Conservation (phyloP, 1,140 invertebrate genomes). For the Anadara kagoshimensis region DNA sequence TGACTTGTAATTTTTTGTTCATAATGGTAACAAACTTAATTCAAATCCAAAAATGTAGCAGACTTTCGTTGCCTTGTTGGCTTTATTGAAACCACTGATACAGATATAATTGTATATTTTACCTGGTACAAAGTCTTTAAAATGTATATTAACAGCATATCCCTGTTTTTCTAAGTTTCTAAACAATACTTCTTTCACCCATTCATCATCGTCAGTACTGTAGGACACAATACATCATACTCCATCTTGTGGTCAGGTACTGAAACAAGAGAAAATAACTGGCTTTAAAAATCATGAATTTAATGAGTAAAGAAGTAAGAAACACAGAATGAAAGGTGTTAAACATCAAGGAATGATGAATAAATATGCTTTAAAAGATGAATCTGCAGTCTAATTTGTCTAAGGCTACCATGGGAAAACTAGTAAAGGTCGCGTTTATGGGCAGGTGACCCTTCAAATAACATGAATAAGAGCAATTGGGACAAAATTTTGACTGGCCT, state of each 20-base stretch:
- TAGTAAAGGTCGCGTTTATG: no score
- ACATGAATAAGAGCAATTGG: no score
- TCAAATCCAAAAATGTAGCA: no score
- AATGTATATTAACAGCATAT: constrained; percentile 52
- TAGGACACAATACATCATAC: constrained; percentile 57
- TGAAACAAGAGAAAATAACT: constrained; percentile 27
- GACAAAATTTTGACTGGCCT: no score
- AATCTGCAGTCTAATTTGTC: no score
- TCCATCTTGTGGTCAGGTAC: constrained; percentile 39
- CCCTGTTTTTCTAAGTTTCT: constrained; percentile 30
- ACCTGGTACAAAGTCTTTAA: constrained; percentile 60
- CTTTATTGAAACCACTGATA: no score
- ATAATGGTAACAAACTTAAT: no score
- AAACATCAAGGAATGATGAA: neutral
- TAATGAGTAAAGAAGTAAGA: neutral
- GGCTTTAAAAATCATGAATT: neutral
- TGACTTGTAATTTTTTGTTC: no score
- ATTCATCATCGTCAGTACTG: constrained; percentile 47
- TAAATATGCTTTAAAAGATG: neutral
- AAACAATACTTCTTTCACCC: constrained; percentile 50
- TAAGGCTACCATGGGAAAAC: no score
- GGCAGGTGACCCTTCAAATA: no score
- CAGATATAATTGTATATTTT: neutral
- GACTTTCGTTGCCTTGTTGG: no score
- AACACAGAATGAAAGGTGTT: neutral